Evolutionary conservation across 2,797 vertebrate genomes (phyloP).

Genomic region (Crocidura indochinensis): DNA sequence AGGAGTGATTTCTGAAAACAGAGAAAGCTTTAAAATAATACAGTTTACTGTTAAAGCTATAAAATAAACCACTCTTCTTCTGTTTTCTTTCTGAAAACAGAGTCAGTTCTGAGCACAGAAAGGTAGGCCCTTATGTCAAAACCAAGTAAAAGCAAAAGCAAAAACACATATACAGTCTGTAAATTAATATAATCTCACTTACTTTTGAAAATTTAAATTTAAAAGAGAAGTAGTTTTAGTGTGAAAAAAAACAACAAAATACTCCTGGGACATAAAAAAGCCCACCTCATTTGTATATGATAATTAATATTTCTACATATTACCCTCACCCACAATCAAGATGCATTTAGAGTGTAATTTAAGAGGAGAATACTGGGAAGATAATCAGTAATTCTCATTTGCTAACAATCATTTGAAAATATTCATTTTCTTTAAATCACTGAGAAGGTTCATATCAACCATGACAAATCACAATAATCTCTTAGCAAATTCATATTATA

Average conservation of each 20-base stretch:
- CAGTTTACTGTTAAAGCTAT: too few species aligned
- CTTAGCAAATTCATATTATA: slow-evolving; percentile 35
- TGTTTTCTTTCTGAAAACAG: too few species aligned
- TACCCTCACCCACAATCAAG: slow-evolving; percentile 41
- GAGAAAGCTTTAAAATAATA: too few species aligned
- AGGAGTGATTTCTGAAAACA: too few species aligned
- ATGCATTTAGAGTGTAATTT: slow-evolving; percentile 45
- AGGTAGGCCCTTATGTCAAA: too few species aligned
- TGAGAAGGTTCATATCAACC: not conserved
- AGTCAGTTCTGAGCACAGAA: too few species aligned
- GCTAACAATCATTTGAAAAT: not conserved
- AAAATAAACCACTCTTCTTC: too few species aligned
- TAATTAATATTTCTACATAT: slow-evolving; percentile 61
- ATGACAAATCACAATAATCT: slow-evolving; percentile 13
- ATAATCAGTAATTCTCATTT: slow-evolving; percentile 63
- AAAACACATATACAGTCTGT: too few species aligned
- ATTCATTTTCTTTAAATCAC: slow-evolving; percentile 55
- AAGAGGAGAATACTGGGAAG: slow-evolving; percentile 52
- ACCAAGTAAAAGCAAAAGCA: too few species aligned
- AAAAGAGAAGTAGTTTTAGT: not conserved
- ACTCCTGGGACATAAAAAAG: slow-evolving; percentile 50
- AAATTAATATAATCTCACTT: too few species aligned
- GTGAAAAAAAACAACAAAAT: slow-evolving; percentile 44
- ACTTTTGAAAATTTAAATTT: too few species aligned
- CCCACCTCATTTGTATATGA: not conserved